Base-by-base conservation (phyloP, 2,888 invertebrate genomes). In the Lampropteryx suffumata region DNA sequence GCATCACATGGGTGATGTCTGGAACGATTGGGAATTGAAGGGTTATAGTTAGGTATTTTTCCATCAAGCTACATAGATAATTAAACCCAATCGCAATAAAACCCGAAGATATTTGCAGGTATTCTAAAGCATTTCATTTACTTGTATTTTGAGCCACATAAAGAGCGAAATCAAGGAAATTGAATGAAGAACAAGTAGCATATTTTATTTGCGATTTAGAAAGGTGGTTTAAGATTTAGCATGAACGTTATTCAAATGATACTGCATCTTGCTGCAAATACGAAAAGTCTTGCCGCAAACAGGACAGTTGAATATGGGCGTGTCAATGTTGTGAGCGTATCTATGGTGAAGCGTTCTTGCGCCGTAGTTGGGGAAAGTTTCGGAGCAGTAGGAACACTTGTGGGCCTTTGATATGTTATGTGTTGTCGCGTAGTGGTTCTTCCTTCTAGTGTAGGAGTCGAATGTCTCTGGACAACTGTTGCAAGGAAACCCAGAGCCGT, bases 261-360 rank as follows among this genome's bases (percentile, higher is more conserved):
- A 53, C 21, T 48, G 43, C 53, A 53, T 71, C 55, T 67, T 73
- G 47, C 88, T 88, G 55, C 73, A 64, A 1, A 84, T 78, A 1
- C 75, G 76, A 49, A 88, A 90, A 0, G 41, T 45, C 57, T 86
- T 88, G 0, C 61, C 65, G 48, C 89, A 90, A 7, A 81, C 74
- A 0, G 84, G 79, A 41, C 90, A 90, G 0, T 66, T 70, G 34
- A 66, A 79, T 0, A 73, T 73, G 0, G 76, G 73, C 0, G 76
- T 57, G 24, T 77, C 71, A 0, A 85, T 40, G 17, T 80, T 65
- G 12, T 90, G 90, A 0, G 52, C 59, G 0, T 53, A 5, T 7
- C 51, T 72, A 24, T 84, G 82, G 40, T 90, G 90, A 0, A 56
- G 57, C 41, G 82, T 86, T 1, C 90, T 69, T 0, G 68, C 60